Evolutionary conservation across 2,888 invertebrate species (phyloP), one percentile per base, ranked within the genome.

Genomic region (Scrobipalpa atriplicella): DNA sequence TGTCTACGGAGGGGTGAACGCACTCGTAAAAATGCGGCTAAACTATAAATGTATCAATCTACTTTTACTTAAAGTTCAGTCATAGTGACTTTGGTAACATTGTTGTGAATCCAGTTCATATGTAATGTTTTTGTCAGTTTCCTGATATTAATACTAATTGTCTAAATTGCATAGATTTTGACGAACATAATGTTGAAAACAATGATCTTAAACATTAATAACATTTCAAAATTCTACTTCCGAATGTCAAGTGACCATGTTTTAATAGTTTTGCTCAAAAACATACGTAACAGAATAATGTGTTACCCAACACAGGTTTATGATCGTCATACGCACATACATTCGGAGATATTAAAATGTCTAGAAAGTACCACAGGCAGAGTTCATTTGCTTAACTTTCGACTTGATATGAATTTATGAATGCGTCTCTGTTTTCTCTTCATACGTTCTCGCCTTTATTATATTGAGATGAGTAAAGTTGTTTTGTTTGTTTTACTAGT

Each of bases 341-440:
- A 72, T 77, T 78, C 76, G 41, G 62, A 62, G 79, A 62, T 80
- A 80, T 83, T 85, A 84, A 83, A 81, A 86, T 87, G 86, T 88
- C 81, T 89, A 90, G 90, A 89, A 90, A 90, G 90, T 84, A 86
- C 77, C 81, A 80, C 80, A 78, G 83, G 73, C 79, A 75, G 83
- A 77, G 79, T 84, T 84, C 83, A 86, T 88, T 88, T 89, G 83
- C 82, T 85, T 87, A 85, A 89, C 89, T 89, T 90, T 90, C 89
- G 86, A 88, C 84, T 86, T 86, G 84, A 83, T 87, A 86, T 83
- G 83, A 86, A 85, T 86, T 85, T 85, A 86, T 84, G 80, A 76
- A 80, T 78, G 78, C 72, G 71, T 72, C 70, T 74, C 72, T 73
- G 78, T 84, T 87, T 84, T 86, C 84, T 82, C 85, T 82, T 78